Base-by-base conservation (phyloP, 2,797 vertebrate species). In the Craterocephalus amniculus region DNA sequence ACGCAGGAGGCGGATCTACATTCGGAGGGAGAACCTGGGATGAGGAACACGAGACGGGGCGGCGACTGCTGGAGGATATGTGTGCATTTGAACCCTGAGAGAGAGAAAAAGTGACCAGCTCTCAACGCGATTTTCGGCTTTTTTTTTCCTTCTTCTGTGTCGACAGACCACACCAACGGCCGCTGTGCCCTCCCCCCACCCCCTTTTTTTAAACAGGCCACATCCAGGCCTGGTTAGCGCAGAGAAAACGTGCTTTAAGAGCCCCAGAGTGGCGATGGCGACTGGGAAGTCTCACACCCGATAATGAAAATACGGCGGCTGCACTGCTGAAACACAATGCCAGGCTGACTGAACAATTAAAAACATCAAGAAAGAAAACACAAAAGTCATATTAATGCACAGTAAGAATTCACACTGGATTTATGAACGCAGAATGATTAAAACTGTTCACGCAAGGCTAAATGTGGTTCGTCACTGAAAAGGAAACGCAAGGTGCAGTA, bases 41-140 rank as follows among this genome's bases (percentile, higher is more conserved):
- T 49, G 22, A 57, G 56, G 76, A 81, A 86, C 81, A 87, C 34
- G 40, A 85, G 79, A 81, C 79, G 68, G 69, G 79, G 83, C 20
- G 43, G 81, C 72, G 86, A 90, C 87, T 87, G 90, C 89, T 89
- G 88, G 84, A 94, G 91, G 88, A 90, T 92, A 90, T 92, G 92
- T 92, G 91, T 94, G 90, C 90, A 92, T 94, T 92, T 93, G 84
- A 93, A 94, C 94, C 94, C 94, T 95, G 94, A 95, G 94, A 94
- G 90, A 94, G 89, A 95, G 90, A 91, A 84, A 93, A 93, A 91
- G 88, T 92, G 92, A 94, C 91, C 82, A 74, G 87, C 91, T 89
- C 87, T 88, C 81, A 87, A 80, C 77, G 61, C 84, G 78, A 80
- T 64, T 81, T 88, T 88, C 66, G 34, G 58, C 54, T 87, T 73